A percentile compares a stretch with the other conserved stretches of the same genome.
These are phyloP conservation scores for Labrus mixtus DNA, from an alignment of 2,113 vertebrate species.

Conservation along the genomic window DNA sequence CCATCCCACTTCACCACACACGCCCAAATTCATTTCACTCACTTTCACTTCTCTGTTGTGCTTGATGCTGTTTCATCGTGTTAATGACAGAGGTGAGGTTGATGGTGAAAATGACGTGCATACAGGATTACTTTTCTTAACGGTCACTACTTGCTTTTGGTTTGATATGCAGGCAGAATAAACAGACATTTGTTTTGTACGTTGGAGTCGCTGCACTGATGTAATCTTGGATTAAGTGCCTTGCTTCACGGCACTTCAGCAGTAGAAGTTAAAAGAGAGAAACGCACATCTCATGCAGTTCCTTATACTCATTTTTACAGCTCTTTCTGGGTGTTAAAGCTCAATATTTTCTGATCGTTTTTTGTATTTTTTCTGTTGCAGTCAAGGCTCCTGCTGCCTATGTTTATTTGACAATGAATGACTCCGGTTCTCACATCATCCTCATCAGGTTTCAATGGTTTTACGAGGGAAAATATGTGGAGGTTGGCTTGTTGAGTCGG, in stretches of 20 bases:
- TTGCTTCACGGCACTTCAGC: conserved; percentile 54
- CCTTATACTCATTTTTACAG: conserved; percentile 15
- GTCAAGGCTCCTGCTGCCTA: neutral
- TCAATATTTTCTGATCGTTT: neutral
- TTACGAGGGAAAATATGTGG: neutral
- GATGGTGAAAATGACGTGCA: neutral
- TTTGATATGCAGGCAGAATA: conserved; percentile 1
- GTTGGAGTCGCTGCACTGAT: conserved; percentile 20
- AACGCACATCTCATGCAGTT: conserved; percentile 6
- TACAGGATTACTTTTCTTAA: neutral
- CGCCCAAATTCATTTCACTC: neutral
- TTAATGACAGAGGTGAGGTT: conserved; percentile 4
- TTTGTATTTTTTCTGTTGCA: neutral
- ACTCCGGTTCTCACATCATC: neutral
- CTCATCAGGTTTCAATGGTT: conserved; percentile 5
- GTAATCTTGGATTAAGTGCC: conserved; percentile 53
- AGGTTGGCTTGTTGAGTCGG: conserved; percentile 10
- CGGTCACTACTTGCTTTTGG: conserved; percentile 1
- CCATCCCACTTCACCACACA: neutral
- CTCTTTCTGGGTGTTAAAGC: neutral
- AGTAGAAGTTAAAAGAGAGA: conserved; percentile 6
- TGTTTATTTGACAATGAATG: conserved; percentile 29
- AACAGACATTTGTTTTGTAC: neutral
- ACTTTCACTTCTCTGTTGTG: neutral
- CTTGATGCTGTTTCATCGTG: conserved; percentile 24